Evolutionary conservation across 2,888 invertebrate species (phyloP), one percentile per base, ranked within the genome.

Genomic region (Aspidapion aeneum): DNA sequence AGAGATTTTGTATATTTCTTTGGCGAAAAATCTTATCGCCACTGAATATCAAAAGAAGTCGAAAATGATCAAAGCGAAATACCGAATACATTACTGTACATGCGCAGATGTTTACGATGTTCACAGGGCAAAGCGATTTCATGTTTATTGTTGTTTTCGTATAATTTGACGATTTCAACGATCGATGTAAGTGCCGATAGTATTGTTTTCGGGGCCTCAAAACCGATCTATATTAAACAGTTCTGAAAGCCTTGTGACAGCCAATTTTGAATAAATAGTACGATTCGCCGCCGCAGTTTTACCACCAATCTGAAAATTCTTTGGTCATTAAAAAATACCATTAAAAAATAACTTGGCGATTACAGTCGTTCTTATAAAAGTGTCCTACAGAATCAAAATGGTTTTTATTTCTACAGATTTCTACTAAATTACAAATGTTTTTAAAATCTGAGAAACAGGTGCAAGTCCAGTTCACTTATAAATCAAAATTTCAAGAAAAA

Each of bases 131-230:
- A 60, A 60, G 70, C 72, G 71, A 72, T 73, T 68, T 70, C 72
- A 67, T 73, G 72, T 74, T 73, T 68, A 68, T 65, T 68, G 72
- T 71, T 74, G 74, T 74, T 70, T 69, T 66, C 64, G 73, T 70
- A 73, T 74, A 74, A 74, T 74, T 70, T 69, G 71, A 70, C 73
- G 71, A 74, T 73, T 72, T 71, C 68, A 69, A 66, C 68, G 74
- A 74, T 74, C 69, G 74, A 74, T 75, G 72, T 73, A 69, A 73
- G 71, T 66, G 21, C 68, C 63, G 75, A 75, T 74, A 74, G 74
- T 72, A 74, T 75, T 75, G 74, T 75, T 71, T 71, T 68, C 70
- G 72, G 35, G 12, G 3, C 35, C 35, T 7, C 35, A 12, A 35
- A 12, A 35, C 3, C 35, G 35, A 12, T 35, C 35, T 35, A 35